Evolutionary conservation across 2,797 vertebrate species (phyloP), one percentile per base, ranked within the genome.

Genomic region (Rallus crepitans): DNA sequence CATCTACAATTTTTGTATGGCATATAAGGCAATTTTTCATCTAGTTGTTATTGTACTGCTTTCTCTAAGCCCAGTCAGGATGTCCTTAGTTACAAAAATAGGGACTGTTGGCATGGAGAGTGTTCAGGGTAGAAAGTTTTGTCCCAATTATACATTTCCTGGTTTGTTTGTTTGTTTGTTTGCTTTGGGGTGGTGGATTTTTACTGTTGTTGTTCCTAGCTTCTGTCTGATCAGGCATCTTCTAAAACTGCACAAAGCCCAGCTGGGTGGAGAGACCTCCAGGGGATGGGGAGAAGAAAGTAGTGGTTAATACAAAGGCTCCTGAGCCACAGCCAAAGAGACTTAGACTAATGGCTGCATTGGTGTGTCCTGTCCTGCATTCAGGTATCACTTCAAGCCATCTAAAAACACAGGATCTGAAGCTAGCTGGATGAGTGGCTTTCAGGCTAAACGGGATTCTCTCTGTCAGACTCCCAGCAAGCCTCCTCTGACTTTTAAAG

Each of bases 261-360:
- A 68, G 3, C 0, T 1, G 7, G 47, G 39, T 72, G 66, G 25
- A 78, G 42, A 80, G 25, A 77, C 12, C 25, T 82, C 30, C 78
- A 76, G 66, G 42, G 59, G n/a, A 52, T 7, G 31, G 20, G 45
- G 69, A 82, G 71, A 33, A n/a, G 27, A 61, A 89, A 52, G 68
- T 2, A 16, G 6, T 0, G 0, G 18, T 31, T 56, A 1, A 27
- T 15, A 16, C n/a, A 71, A 66, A 25, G 27, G 16, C 27, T 92
- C 53, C 68, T 20, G 71, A 82, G 71, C 40, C 76, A 61, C n/a
- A n/a, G n/a, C n/a, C n/a, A n/a, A n/a, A n/a, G 35, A 56, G 56
- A 50, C 45, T 81, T 16, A 35, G 9, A 14, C 15, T 15, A 20
- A 20, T 4, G 27, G 25, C 30, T 59, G 35, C 70, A 7, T 5